Conservation (phyloP, 2,113 vertebrate genomes). For the Nematolebias whitei region DNA sequence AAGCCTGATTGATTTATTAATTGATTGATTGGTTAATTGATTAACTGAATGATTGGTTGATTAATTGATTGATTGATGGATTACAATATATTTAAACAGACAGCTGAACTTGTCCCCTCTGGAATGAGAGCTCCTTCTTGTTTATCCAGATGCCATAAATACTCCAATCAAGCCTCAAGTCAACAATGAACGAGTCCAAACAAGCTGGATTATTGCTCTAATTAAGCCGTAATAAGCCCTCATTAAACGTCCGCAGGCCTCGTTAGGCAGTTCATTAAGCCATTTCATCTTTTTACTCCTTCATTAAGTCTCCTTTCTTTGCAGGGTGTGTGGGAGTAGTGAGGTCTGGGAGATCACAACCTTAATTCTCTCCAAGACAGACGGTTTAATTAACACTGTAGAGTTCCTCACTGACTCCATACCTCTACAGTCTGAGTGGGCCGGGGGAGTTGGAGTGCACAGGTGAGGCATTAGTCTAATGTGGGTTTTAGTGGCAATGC, state of each 20-base stretch:
- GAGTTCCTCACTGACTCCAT: slow-evolving; percentile 60
- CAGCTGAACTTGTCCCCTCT: slow-evolving; percentile 38
- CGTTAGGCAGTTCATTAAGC: slow-evolving; percentile 79
- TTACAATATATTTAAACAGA: not conserved
- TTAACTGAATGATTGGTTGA: no score
- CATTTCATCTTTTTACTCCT: slow-evolving; percentile 75
- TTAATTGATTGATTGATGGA: no score
- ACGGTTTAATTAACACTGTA: slow-evolving; percentile 74
- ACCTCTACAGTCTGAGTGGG: slow-evolving; percentile 47
- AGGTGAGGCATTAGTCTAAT: slow-evolving; percentile 64
- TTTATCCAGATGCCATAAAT: slow-evolving; percentile 62
- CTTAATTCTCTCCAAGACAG: slow-evolving; percentile 75
- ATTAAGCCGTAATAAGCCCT: slow-evolving; percentile 78
- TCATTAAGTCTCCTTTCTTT: slow-evolving; percentile 73
- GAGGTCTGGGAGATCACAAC: slow-evolving; percentile 77
- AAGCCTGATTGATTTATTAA: no score
- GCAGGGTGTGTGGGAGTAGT: slow-evolving; percentile 66
- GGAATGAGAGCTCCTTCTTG: slow-evolving; percentile 44
- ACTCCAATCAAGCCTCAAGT: slow-evolving; percentile 63
- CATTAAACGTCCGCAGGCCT: slow-evolving; percentile 73
- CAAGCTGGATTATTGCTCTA: slow-evolving; percentile 76
- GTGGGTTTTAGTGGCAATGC: slow-evolving; percentile 49
- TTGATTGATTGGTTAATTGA: no score
- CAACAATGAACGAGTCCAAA: slow-evolving; percentile 72
- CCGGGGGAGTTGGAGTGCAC: slow-evolving; percentile 53